A percentile compares a stretch with the other conserved stretches of the same genome.
Conservation (phyloP, 2,888 invertebrate genomes). For the Catocala sponsa region DNA sequence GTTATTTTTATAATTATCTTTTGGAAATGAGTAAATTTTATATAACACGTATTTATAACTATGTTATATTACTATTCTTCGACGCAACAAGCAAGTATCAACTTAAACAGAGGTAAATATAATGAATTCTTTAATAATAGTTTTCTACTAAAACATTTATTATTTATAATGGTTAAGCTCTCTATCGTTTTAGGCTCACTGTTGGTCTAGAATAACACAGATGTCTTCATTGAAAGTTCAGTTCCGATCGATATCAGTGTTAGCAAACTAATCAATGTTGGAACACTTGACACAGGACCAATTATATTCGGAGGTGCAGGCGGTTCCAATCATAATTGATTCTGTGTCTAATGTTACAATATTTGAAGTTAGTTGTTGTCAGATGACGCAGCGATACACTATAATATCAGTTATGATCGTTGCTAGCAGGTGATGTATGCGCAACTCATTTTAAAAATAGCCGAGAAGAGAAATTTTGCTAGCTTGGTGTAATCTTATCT, state of each 20-base stretch:
- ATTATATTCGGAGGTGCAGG: slow-evolving; percentile 66
- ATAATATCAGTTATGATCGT: slow-evolving; percentile 19
- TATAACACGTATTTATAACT: slow-evolving; percentile 73
- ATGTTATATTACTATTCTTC: slow-evolving; percentile 72
- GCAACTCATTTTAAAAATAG: slow-evolving; percentile 40
- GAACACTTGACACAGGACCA: slow-evolving; percentile 37
- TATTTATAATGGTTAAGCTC: slow-evolving; percentile 83
- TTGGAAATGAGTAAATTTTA: slow-evolving; percentile 62
- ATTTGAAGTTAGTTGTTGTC: neutral
- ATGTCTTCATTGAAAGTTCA: slow-evolving; percentile 58
- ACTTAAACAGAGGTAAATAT: slow-evolving; percentile 86
- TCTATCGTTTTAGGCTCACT: slow-evolving; percentile 85
- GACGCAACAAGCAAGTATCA: slow-evolving; percentile 83
- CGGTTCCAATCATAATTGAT: slow-evolving; percentile 52
- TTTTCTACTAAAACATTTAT: slow-evolving; percentile 83
- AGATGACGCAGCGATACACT: slow-evolving; percentile 14
- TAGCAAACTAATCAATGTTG: slow-evolving; percentile 8
- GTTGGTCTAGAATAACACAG: slow-evolving; percentile 77
- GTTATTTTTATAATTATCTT: slow-evolving; percentile 46
- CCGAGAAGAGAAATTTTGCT: slow-evolving; percentile 35
- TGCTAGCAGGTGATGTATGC: slow-evolving; percentile 37
- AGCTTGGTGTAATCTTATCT: slow-evolving; percentile 40
- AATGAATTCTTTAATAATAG: slow-evolving; percentile 78
- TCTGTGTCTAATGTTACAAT: slow-evolving; percentile 27
- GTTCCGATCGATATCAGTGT: slow-evolving; percentile 32